phyloP scores from a whole-genome alignment of 2,797 vertebrate genomes.

The Galaxias olidus region DNA sequence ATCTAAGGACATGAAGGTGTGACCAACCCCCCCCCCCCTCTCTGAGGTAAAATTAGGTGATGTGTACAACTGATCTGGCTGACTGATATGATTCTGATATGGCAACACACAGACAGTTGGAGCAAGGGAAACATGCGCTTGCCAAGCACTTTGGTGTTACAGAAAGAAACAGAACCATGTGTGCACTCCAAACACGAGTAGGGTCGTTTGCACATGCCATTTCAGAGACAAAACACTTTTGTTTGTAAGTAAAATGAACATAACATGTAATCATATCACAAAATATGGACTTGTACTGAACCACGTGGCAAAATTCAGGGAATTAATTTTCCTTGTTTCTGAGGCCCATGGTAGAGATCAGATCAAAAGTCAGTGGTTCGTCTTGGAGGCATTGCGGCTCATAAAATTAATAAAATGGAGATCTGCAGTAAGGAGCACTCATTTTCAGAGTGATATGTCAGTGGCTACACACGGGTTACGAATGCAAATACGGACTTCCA shows the following conservation, averaged over 20 bases:
- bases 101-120: constrained; percentile 61
- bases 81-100: constrained; percentile 59
- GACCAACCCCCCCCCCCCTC: constrained; percentile 20
- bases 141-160: constrained; percentile 28
- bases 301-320: too few species aligned
- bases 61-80: constrained; percentile 35
- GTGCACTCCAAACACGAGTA: constrained; percentile 48
- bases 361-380: constrained; percentile 3
- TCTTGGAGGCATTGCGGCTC: constrained; percentile 18
- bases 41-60: constrained; percentile 22
- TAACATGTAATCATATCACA: neutral
- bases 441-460: constrained; percentile 42
- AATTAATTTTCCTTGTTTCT: too few species aligned
- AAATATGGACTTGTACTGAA: too few species aligned
- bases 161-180: neutral
- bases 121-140: constrained; percentile 51
- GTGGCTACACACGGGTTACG: constrained; percentile 22
- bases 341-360: too few species aligned
- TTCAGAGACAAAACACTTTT: neutral
- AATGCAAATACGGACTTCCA: constrained; percentile 66
- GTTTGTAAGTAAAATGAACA: constrained; percentile 30
- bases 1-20: constrained; percentile 18
- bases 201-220: constrained; percentile 32
- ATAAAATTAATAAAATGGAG: constrained; percentile 15
- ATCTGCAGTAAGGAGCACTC: constrained; percentile 19